Evolutionary conservation across 1,140 invertebrate species (phyloP).

Genomic region (Aphidius ervi): DNA sequence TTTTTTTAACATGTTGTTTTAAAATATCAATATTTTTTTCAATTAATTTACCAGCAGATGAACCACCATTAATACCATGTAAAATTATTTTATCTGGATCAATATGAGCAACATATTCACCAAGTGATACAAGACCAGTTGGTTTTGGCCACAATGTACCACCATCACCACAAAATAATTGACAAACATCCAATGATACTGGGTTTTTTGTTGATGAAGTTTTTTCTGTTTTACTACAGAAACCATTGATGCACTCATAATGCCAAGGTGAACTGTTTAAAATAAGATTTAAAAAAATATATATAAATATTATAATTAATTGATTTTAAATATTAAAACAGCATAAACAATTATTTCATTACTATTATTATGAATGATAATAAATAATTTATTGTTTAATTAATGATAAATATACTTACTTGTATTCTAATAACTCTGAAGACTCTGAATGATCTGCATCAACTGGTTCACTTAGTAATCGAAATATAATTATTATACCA

Average conservation of each 20-base stretch:
- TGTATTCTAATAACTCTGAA: too few relatives aligned
- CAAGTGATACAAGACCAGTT: slow-evolving; percentile 60
- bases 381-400: too few relatives aligned
- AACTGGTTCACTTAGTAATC: too few relatives aligned
- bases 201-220: slow-evolving; percentile 30
- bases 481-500: slow-evolving; percentile 1
- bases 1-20: slow-evolving; percentile 27
- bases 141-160: slow-evolving; percentile 71
- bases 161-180: slow-evolving; percentile 44
- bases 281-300: too few relatives aligned
- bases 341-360: too few relatives aligned
- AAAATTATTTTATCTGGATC: slow-evolving; percentile 58
- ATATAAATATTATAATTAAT: too few relatives aligned
- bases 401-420: too few relatives aligned
- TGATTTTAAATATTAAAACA: too few relatives aligned
- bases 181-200: slow-evolving; percentile 38
- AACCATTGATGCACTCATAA: slow-evolving; percentile 40
- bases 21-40: slow-evolving; percentile 41
- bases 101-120: slow-evolving; percentile 58
- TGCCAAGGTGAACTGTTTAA: slow-evolving; percentile 42
- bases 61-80: slow-evolving; percentile 39
- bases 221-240: slow-evolving; percentile 41
- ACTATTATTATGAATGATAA: too few relatives aligned
- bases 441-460: too few relatives aligned
- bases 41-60: slow-evolving; percentile 48